phyloP scores from a whole-genome alignment of 2,888 invertebrate genomes.

The Chloroclystis v-ata region DNA sequence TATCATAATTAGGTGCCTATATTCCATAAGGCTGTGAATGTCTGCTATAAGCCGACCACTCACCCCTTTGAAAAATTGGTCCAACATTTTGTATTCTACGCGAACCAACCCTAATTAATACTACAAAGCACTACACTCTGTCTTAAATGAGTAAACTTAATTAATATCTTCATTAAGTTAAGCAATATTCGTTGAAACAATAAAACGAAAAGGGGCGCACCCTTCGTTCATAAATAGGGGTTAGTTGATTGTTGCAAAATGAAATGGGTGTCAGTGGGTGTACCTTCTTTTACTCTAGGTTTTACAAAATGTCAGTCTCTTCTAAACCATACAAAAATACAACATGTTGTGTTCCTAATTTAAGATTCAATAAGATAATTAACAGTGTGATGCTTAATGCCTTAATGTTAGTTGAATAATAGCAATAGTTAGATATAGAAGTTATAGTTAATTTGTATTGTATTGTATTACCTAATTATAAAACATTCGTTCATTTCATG shows the following conservation, averaged over 20 bases:
- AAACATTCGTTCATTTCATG: no score
- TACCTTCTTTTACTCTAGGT: background rate
- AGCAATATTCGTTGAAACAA: constrained; percentile 52
- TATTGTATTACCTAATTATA: no score
- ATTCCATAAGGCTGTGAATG: no score
- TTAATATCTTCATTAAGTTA: constrained; percentile 59
- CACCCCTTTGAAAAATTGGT: constrained; percentile 3
- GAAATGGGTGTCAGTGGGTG: constrained; percentile 4
- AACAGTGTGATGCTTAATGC: no score
- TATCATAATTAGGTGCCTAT: no score
- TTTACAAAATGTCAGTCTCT: background rate
- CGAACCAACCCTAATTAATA: constrained; percentile 41
- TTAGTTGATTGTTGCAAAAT: constrained; percentile 16
- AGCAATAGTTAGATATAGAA: no score
- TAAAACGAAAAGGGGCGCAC: constrained; percentile 44
- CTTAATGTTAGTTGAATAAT: no score
- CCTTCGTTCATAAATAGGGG: constrained; percentile 32
- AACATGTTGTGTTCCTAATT: no score
- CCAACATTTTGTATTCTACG: constrained; percentile 38
- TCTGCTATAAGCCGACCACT: no score
- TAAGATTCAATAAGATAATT: no score
- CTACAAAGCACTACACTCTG: constrained; percentile 38
- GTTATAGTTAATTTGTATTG: no score
- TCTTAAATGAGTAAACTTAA: constrained; percentile 48
- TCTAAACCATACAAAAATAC: no score